Base-by-base conservation (phyloP, 1,140 invertebrate genomes). In the Ditylenchus dipsaci region DNA sequence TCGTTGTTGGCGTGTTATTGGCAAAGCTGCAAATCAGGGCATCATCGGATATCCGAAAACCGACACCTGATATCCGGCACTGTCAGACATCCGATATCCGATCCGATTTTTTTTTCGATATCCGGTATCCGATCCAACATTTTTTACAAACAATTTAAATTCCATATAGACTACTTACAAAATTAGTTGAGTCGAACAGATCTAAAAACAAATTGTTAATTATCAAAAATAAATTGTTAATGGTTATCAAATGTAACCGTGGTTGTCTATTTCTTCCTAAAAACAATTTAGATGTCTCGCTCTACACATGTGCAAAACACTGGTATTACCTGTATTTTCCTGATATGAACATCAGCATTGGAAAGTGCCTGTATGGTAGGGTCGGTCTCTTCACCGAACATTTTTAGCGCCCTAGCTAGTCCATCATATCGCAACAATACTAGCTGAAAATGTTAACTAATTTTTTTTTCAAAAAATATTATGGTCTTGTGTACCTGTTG, bases 351-450 rank as follows among this genome's bases (percentile, higher is more conserved):
- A 57, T 77, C 76, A 27, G 77, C 76, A 42, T 58, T 77, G 1
- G 76, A 74, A 23, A 77, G 58, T 19, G 70, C 76, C 47, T 78
- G 75, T 21, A 76, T 67, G 0, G 60, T 53, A 8, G 74, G 78
- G 53, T 74, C 75, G 26, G 63, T 67, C 8, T 77, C 73, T 56
- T 80, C 77, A 38, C 76, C 76, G 45, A 77, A 74, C 29, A 63
- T 33, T 45, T 65, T 38, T 19, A 77, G 63, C 0, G 76, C 78
- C 58, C 74, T 81, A 19, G 68, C 75, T 19, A 78, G 19, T 11
- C 76, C 78, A 56, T 78, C 49, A 62, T 81, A 80, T 29, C 78
- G 60, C 19, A 78, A 63, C 13, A 78, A 58, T 19, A 78, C 76
- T 21, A 78, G 61, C 75, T 78, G 38, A 76, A 75, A 60, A 45